Conservation (phyloP, 2,797 vertebrate species). For the Gila robusta region DNA sequence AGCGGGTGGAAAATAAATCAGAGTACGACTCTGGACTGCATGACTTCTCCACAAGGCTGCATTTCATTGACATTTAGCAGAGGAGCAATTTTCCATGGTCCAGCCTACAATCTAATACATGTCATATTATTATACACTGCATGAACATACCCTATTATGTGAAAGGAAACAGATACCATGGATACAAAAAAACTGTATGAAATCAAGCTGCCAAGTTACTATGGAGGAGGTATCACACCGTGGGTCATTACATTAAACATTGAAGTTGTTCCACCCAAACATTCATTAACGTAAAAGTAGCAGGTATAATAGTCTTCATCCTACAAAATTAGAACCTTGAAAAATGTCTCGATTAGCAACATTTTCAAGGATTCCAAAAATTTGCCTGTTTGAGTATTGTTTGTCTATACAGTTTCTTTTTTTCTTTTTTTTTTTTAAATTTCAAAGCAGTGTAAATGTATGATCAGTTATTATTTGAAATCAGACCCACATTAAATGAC, state of each 20-base stretch:
- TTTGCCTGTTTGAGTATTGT: neutral
- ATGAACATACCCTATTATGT: neutral
- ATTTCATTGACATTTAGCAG: conserved; percentile 39
- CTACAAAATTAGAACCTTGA: neutral
- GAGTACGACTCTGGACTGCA: neutral
- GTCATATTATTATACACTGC: conserved; percentile 10
- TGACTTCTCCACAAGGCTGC: conserved; percentile 22
- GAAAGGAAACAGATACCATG: neutral
- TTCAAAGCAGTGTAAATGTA: neutral
- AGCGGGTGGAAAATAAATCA: conserved; percentile 42
- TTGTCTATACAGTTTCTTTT: neutral
- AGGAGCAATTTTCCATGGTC: conserved; percentile 23
- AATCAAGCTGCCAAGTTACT: neutral
- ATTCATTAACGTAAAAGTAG: neutral
- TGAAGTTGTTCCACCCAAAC: neutral
- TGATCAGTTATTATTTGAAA: neutral
- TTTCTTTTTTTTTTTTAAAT: too few species aligned
- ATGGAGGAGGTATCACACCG: neutral
- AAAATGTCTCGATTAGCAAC: neutral
- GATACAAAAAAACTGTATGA: neutral
- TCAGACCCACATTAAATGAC: neutral
- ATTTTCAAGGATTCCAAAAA: neutral
- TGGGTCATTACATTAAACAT: neutral
- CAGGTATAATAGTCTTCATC: neutral
- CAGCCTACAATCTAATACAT: conserved; percentile 13